A percentile compares a stretch with the other conserved stretches of the same genome.
phyloP scores from a whole-genome alignment of 92 coral and sea anemone species.

The Desmophyllum pertusum region DNA sequence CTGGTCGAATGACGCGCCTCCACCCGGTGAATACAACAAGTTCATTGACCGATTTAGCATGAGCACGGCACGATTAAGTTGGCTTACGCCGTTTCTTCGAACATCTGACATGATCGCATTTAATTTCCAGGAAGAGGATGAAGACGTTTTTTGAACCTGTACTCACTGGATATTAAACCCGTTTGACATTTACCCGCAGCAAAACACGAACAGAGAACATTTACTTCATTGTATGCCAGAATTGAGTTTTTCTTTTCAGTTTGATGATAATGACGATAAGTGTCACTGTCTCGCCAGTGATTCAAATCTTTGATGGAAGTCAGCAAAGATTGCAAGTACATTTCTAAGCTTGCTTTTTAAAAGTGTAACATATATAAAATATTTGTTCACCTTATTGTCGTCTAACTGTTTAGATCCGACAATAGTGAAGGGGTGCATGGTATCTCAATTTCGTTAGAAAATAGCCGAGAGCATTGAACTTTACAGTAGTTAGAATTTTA shows the following conservation, averaged over 20 bases:
- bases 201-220: not conserved
- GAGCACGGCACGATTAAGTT: not conserved
- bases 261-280: too few species aligned
- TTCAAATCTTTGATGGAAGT: too few species aligned
- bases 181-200: not conserved
- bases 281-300: too few species aligned
- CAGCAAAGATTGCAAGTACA: too few species aligned
- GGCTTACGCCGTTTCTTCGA: slow-evolving; percentile 5
- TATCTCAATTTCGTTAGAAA: too few species aligned
- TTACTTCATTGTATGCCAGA: not conserved
- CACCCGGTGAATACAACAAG: slow-evolving; percentile 35
- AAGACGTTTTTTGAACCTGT: not conserved
- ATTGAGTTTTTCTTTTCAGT: not conserved
- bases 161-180: not conserved
- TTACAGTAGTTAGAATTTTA: too few species aligned
- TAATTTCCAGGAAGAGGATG: not conserved
- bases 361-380: too few species aligned
- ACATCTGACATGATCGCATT: not conserved
- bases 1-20: slow-evolving; percentile 9
- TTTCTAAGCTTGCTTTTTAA: too few species aligned
- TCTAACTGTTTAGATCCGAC: too few species aligned
- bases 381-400: too few species aligned
- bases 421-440: too few species aligned
- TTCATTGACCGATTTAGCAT: not conserved
- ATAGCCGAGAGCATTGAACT: too few species aligned